Conservation (phyloP, 1,140 invertebrate genomes). For the Diorhabda elongata region DNA sequence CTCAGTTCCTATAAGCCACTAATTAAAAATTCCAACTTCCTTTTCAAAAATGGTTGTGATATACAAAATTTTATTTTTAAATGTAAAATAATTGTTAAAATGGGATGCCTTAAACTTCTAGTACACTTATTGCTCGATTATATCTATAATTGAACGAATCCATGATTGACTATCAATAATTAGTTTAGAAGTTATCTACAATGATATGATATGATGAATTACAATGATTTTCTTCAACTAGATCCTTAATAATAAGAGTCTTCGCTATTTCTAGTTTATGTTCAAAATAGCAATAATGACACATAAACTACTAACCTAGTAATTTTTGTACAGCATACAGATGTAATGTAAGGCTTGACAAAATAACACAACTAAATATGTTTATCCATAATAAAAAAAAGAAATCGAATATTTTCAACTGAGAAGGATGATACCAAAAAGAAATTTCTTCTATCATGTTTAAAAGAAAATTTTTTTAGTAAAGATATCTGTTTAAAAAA, state of each 20-base stretch:
- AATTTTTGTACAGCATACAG: neutral
- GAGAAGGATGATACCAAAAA: no score
- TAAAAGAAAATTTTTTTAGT: no score
- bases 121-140: slow-evolving; percentile 30
- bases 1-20: no score
- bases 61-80: slow-evolving; percentile 18
- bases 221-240: neutral
- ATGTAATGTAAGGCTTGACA: neutral
- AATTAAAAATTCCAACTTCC: no score
- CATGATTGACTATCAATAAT: slow-evolving; percentile 28
- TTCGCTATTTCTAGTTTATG: neutral
- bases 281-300: neutral
- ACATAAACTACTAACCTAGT: neutral
- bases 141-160: slow-evolving; percentile 26
- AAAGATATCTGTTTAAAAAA: no score
- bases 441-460: no score
- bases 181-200: slow-evolving; percentile 14
- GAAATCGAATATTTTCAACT: no score
- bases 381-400: no score
- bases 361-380: no score
- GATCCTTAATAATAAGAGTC: neutral
- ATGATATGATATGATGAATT: slow-evolving; percentile 13
- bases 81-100: slow-evolving; percentile 12
- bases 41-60: no score
- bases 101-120: slow-evolving; percentile 8